Evolutionary conservation across 2,113 vertebrate species (phyloP).

Genomic region (Podocnemis expansa): DNA sequence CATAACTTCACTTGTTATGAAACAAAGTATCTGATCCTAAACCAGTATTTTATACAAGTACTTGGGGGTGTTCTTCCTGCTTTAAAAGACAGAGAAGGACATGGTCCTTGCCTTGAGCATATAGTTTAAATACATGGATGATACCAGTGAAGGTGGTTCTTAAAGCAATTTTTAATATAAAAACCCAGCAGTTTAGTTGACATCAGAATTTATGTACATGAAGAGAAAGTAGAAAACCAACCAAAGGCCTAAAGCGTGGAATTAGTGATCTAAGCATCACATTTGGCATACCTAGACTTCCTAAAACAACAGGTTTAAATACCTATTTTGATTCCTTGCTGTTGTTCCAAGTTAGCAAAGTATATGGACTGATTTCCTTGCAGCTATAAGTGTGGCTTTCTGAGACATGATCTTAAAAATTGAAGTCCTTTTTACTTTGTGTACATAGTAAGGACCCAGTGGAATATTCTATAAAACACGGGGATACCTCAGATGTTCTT

Average conservation of each 20-base stretch:
- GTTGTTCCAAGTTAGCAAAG: not conserved
- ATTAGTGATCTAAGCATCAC: not conserved
- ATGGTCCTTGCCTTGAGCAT: not conserved
- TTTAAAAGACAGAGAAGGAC: not conserved
- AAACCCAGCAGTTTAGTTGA: not conserved
- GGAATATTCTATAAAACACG: not conserved
- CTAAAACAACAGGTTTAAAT: not conserved
- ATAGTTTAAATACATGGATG: not conserved
- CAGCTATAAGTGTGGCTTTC: not conserved
- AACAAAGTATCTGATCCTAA: not conserved
- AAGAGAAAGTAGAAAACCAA: not conserved
- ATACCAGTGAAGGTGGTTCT: not conserved
- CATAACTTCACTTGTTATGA: not conserved
- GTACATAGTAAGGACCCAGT: not conserved
- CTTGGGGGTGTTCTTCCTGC: not conserved
- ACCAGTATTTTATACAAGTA: not conserved
- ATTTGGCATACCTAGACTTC: not conserved
- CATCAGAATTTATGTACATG: not conserved
- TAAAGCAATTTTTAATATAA: not conserved
- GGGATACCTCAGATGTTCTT: not conserved
- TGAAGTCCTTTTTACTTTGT: not conserved
- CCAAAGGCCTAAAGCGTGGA: not conserved
- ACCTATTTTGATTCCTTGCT: not conserved
- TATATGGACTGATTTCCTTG: not conserved
- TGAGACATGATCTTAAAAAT: not conserved